Evolutionary conservation across 2,888 invertebrate genomes (phyloP).

Genomic region (Carcina quercana): DNA sequence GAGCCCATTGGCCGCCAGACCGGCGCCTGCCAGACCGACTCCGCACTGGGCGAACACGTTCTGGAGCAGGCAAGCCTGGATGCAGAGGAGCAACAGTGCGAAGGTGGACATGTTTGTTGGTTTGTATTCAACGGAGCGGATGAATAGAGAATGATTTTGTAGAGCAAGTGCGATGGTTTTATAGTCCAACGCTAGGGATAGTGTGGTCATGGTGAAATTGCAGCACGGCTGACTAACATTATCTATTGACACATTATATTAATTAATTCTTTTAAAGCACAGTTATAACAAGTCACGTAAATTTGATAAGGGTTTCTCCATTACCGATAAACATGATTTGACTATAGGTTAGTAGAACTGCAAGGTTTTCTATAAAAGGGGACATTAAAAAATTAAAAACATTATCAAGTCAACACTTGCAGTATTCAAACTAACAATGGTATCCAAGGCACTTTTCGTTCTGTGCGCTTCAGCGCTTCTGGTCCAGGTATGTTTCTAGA

Average conservation of each 20-base stretch:
- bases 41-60: background rate
- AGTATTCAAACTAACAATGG: conserved; percentile 8
- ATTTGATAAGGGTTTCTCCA: background rate
- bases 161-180: background rate
- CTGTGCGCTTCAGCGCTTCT: conserved; percentile 13
- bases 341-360: no score
- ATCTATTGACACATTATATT: background rate
- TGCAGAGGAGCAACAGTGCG: conserved; percentile 26
- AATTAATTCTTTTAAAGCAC: background rate
- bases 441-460: conserved; percentile 9
- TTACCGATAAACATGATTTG: background rate
- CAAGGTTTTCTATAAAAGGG: no score
- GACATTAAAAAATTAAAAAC: background rate
- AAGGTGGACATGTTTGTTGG: conserved; percentile 25
- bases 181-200: no score
- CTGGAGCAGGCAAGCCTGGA: conserved; percentile 36
- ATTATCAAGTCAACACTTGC: background rate
- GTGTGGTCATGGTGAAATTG: background rate
- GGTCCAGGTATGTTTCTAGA: background rate
- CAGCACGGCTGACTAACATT: background rate
- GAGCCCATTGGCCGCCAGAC: background rate
- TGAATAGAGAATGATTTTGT: conserved; percentile 3
- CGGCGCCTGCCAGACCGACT: background rate
- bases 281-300: background rate
- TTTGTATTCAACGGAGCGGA: conserved; percentile 5